A percentile compares a stretch with the other conserved stretches of the same genome.
phyloP scores from a whole-genome alignment of 2,888 invertebrate species.

The Oscheius sp. region DNA sequence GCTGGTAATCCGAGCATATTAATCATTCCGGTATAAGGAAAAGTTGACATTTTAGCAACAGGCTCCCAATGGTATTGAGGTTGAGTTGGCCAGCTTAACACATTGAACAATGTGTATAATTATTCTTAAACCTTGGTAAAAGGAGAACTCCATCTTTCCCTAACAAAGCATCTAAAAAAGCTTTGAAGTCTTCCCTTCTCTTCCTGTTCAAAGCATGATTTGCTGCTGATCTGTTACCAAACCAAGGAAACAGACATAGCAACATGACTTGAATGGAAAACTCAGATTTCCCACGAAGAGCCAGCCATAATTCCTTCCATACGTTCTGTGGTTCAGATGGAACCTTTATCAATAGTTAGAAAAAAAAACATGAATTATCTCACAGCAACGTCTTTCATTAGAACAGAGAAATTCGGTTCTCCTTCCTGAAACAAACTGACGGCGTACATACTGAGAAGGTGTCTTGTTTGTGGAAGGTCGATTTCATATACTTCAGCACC shows the following conservation, averaged over 20 bases:
- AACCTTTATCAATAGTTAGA: neutral
- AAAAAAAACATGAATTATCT: neutral
- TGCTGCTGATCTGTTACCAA: neutral
- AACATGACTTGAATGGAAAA: neutral
- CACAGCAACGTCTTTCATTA: constrained; percentile 1
- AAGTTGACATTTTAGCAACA: constrained; percentile 63
- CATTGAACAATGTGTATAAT: neutral
- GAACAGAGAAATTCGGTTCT: neutral
- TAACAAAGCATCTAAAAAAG: neutral
- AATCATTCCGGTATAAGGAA: constrained; percentile 72
- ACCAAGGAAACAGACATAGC: neutral
- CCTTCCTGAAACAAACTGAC: constrained; percentile 12
- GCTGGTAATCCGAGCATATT: constrained; percentile 72
- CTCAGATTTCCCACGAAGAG: neutral
- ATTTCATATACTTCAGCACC: neutral
- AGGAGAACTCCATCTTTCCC: constrained; percentile 14
- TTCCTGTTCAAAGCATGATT: neutral
- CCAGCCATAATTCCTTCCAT: neutral
- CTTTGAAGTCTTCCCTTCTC: neutral
- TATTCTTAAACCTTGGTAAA: neutral
- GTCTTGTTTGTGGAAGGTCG: constrained; percentile 3
- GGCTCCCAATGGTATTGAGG: constrained; percentile 73
- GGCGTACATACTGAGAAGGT: constrained; percentile 7
- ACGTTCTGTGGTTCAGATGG: neutral
- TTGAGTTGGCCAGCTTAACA: constrained; percentile 65